Evolutionary conservation across 2,888 invertebrate species (phyloP).

Genomic region (Chironomus tentans): DNA sequence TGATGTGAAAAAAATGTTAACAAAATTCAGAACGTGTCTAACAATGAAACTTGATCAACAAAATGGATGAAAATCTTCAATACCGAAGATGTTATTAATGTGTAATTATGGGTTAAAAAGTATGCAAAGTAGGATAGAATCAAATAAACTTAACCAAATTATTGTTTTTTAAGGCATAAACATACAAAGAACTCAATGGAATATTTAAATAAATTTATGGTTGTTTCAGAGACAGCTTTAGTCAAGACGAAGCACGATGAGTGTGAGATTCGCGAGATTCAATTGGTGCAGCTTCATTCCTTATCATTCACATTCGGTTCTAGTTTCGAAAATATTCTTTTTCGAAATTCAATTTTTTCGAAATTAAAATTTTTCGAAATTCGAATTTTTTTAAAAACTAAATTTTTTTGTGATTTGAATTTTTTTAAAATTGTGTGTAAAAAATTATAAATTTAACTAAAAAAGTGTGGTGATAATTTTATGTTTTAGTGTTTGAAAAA

Average conservation of each 20-base stretch:
- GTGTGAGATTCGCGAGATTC: slow-evolving; percentile 2
- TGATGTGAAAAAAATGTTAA: too few species aligned
- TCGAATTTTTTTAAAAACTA: not conserved
- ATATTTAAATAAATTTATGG: slow-evolving; percentile 32
- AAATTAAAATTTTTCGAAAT: too few species aligned
- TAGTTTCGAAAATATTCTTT: not conserved
- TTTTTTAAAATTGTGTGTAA: not conserved
- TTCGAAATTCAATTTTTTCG: not conserved
- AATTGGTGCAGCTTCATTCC: not conserved
- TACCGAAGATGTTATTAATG: too few species aligned
- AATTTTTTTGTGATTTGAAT: not conserved
- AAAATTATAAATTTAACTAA: not conserved
- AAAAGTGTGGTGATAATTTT: not conserved
- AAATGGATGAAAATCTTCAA: too few species aligned
- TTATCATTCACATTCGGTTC: not conserved
- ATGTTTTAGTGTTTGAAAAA: too few species aligned
- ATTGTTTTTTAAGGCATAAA: too few species aligned
- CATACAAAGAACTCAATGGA: too few species aligned
- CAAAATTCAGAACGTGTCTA: too few species aligned
- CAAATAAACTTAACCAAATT: too few species aligned
- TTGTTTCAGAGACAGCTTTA: slow-evolving; percentile 39
- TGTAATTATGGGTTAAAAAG: too few species aligned
- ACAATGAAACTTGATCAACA: too few species aligned
- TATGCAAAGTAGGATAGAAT: too few species aligned
- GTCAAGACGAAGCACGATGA: not conserved